Evolutionary conservation across 2,888 invertebrate species (phyloP), one percentile per base, ranked within the genome.

Genomic region (Belgica antarctica): DNA sequence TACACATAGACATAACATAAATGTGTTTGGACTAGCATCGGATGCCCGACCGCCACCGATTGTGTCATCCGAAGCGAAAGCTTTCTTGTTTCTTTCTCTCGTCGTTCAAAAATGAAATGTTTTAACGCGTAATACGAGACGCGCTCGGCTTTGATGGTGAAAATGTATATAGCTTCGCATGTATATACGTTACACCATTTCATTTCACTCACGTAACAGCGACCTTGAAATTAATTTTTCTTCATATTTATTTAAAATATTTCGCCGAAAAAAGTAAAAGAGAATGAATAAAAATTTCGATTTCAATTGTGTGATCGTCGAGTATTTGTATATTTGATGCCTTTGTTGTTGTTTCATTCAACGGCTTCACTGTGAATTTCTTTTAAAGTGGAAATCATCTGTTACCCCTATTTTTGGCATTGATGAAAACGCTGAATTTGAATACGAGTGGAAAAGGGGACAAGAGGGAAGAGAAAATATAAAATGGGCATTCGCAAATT

Each of bases 121-220:
- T n/a, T 3, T 19, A 52, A 22, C 12, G 52, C 52, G 52, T 52
- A 52, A 52, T 52, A n/a, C 12, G 52, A 52, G 52, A 52, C 52
- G 22, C 15, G 34, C 10, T 31, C 31, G 15, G 12, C n/a, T n/a
- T 41, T 41, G 15, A 41, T 41, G 41, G 4, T 7, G 31, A 31
- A 31, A 31, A 31, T 12, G 41, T 41, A 41, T 41, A 52, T 2
- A 17, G 52, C 22, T n/a, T n/a, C 19, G 52, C n/a, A 22, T 22
- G 22, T 52, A 52, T 52, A 59, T 15, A 22, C 25, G 27, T 59
- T 46, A 68, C 68, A 68, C 68, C 68, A 68, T 68, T 68, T 68
- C 68, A 68, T 68, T 68, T 68, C 68, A 31, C 68, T 68, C 68
- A 68, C 68, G 68, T 68, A 68, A 68, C 47, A 57, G 52, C 68